Base-by-base conservation (phyloP, 2,113 vertebrate genomes). In the Phylloscopus trochilus region DNA sequence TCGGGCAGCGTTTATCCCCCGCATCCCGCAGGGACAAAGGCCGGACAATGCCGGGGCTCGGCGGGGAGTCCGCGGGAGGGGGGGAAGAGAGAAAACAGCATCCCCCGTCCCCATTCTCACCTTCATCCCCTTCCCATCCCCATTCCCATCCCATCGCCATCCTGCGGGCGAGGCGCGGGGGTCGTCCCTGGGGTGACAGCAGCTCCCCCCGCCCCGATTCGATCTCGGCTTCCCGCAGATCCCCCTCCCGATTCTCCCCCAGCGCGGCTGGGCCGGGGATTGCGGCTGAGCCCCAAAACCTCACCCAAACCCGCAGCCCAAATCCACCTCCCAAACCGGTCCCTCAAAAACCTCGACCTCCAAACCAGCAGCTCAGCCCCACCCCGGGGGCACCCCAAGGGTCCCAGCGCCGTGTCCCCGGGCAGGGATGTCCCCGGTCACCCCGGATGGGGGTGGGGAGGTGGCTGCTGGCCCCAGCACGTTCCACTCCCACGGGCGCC, bases 211-310 rank as follows among this genome's bases (percentile, higher is more conserved):
- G 2, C 27, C 18, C 31, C 39, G 20, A n/a, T 53, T 37, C 27
- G 33, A 37, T 35, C 41, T 33, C 15, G 10, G 75, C 13, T 30
- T 41, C 27, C 43, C 5, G 1, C 68, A 6, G 41, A 4, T 15
- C 18, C 76, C 60, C 47, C 31, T 30, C 41, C 41, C 56, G 5
- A 2, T 22, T 76, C 31, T 33, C 35, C 20, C 47, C 19, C 23
- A 2, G 24, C 4, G 0, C 6, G 30, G 15, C 49, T 9, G 21
- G 41, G 19, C 37, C 16, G 3, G 22, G 37, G 13, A 44, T 13
- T 20, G 41, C 15, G 33, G 74, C 68, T 41, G 62, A 93, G 23
- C 31, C 59, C 51, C 33, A 46, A 60, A 39, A 55, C 59, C 58
- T 21, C 47, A 33, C 68, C 69, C 30, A n/a, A 63, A 37, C 44